Base-by-base conservation (phyloP, 37 sponge, comb jelly and placozoan genomes). In the Halichondria panicea region DNA sequence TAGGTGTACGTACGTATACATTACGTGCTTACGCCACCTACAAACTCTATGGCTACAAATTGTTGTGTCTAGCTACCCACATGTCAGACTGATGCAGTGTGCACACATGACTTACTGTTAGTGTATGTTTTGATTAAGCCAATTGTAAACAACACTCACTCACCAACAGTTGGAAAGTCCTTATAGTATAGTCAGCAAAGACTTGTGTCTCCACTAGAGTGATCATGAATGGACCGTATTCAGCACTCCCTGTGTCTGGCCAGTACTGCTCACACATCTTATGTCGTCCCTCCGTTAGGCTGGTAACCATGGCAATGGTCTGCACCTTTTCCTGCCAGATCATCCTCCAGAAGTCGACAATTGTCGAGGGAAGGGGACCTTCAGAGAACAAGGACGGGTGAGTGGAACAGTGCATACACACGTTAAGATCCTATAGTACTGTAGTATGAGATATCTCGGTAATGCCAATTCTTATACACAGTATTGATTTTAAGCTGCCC, bases 271-370 rank as follows among this genome's bases (percentile, higher is more conserved):
- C 55, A 66, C 75, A 68, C 66, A 74, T 82, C 40, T 36, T 66
- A 52, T 74, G 39, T 44, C 38, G 63, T 34, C 68, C 68, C 46
- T 74, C 83, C 12, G 8, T 61, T 41, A 75, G 38, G 74, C 61
- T 71, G 61, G 74, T 82, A 24, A 82, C 27, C 83, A 82, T 82
- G 60, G 65, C 68, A 18, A 82, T 63, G 6, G 58, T 46, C 65
- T 42, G 52, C 48, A 74, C 75, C 46, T 82, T 74, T 59, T 82
- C 83, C 48, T 71, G 73, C 83, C 83, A 82, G 39, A 82, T 43
- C 21, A 74, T 9, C 7, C 83, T 66, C 83, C 83, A 82, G 43
- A 65, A 64, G 57, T 82, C 83, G 4, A 42, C 68, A 25, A 74
- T 56, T 1, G 83, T 82, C 7, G 63, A 27, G 1, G 52, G 48